Base-by-base conservation (phyloP, 2,888 invertebrate species). In the Clitarchus hookeri region DNA sequence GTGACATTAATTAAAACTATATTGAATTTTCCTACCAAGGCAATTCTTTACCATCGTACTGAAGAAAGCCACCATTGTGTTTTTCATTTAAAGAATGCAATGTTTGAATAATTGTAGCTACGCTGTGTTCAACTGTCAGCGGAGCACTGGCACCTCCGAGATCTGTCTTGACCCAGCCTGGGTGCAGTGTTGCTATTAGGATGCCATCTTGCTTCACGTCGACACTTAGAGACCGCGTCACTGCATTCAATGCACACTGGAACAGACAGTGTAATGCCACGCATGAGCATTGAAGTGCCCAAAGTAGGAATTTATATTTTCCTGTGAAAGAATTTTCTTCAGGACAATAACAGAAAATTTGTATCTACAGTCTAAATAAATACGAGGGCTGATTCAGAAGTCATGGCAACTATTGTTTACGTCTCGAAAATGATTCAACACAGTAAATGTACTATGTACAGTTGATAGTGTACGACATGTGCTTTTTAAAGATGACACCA, bases 101-200 rank as follows among this genome's bases (percentile, higher is more conserved):
- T 6, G 96, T 95, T 11, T 93, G 91, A 26, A 97, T 91, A 87
- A 98, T 95, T 26, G 93, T 93, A 0, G 90, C 90, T 9, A 95
- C 94, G 90, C 96, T 95, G 0, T 94, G 93, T 44, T 95, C 94
- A 0, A 96, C 92, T 85, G 95, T 95, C 54, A 97, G 91, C 0
- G 95, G 95, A 0, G 98, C 98, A 88, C 94, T 95, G 78, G 93
- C 91, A 8, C 98, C 98, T 8, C 98, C 98, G 96, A 98, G 96
- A 88, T 95, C 96, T 0, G 98, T 98, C 90, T 95, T 94, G 12
- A 98, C 97, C 98, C 98, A 98, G 3, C 98, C 98, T 0, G 98
- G 98, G 92, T 98, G 98, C 87, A 98, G 90, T 86, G 93, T 93
- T 0, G 95, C 93, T 0, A 95, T 96, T 26, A 97, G 90, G 88